Evolutionary conservation across 2,113 vertebrate genomes (phyloP).

Genomic region (Triplophysa tibetana): DNA sequence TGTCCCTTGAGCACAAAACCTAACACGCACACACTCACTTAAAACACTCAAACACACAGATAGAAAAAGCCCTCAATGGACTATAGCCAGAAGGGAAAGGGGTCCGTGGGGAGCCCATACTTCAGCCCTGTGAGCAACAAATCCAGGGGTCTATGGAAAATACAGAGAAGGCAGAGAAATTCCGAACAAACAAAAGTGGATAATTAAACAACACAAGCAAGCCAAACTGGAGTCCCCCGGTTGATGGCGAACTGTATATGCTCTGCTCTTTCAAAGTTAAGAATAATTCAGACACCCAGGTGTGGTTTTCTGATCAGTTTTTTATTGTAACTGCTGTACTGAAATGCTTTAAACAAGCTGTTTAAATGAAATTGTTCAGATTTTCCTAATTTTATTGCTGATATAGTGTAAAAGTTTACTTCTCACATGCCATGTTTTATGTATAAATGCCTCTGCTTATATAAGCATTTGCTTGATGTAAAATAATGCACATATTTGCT

Average conservation of each 20-base stretch:
- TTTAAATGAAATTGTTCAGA: background rate
- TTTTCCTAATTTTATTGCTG: too few relatives aligned
- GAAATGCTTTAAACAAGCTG: background rate
- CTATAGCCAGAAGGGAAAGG: slow-evolving; percentile 6
- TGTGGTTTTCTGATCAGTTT: background rate
- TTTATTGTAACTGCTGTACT: background rate
- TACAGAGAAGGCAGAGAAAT: slow-evolving; percentile 4
- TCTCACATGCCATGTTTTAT: too few relatives aligned
- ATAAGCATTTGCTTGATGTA: too few relatives aligned
- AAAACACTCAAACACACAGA: slow-evolving; percentile 1
- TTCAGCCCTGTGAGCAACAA: background rate
- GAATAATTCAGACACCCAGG: background rate
- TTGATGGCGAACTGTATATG: background rate
- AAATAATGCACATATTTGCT: too few relatives aligned
- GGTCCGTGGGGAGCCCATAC: background rate
- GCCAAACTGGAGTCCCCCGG: background rate
- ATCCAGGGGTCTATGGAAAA: background rate
- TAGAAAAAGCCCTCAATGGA: slow-evolving; percentile 34
- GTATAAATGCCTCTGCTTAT: too few relatives aligned
- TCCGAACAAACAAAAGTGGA: background rate
- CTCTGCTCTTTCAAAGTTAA: background rate
- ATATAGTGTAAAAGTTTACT: too few relatives aligned
- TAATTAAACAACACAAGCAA: slow-evolving; percentile 3
- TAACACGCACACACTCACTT: slow-evolving; percentile 8
- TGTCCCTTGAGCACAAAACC: slow-evolving; percentile 17